Evolutionary conservation across 2,888 invertebrate species (phyloP), one percentile per base, ranked within the genome.

Genomic region (Drosophila differens): DNA sequence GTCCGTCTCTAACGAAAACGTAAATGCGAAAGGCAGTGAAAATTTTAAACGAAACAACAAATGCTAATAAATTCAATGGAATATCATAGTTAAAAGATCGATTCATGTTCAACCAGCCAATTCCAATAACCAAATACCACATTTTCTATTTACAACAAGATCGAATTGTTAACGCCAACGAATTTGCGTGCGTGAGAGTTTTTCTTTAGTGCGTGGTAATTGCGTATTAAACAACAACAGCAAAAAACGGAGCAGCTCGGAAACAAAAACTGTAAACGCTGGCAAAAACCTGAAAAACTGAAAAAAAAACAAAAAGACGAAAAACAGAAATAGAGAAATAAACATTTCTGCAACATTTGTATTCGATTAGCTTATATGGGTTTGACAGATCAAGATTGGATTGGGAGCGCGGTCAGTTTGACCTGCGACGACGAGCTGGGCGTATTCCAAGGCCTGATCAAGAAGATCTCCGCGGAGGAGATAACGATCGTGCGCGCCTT

Each of bases 371-470:
- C 71, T 77, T 67, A 69, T 70, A 84, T 85, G 85, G 89, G 82
- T 86, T 70, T 86, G 78, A 83, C 84, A 65, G 85, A 85, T 76
- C 78, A 91, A 77, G 92, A 92, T 77, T 93, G 93, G 93, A 85
- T 96, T 76, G 98, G 98, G 61, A 97, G 96, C 92, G 96, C 96
- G 81, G 97, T 98, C 78, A 97, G 98, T 25, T 96, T 98, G 72
- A 96, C 96, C 92, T 97, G 97, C 93, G 95, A 95, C 33, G 96
- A 96, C 71, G 95, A 95, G 54, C 93, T 97, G 75, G 97, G 97
- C 57, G 96, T 96, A 73, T 98, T 97, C 92, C 98, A 98, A 93
- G 93, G 95, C 41, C 94, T 95, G 54, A 97, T 98, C 76, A 94
- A 95, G 65, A 95, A 95, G 85, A 96, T 97, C 33, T 96, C 97